phyloP scores from a whole-genome alignment of 2,113 vertebrate species.

The Silurus asotus region DNA sequence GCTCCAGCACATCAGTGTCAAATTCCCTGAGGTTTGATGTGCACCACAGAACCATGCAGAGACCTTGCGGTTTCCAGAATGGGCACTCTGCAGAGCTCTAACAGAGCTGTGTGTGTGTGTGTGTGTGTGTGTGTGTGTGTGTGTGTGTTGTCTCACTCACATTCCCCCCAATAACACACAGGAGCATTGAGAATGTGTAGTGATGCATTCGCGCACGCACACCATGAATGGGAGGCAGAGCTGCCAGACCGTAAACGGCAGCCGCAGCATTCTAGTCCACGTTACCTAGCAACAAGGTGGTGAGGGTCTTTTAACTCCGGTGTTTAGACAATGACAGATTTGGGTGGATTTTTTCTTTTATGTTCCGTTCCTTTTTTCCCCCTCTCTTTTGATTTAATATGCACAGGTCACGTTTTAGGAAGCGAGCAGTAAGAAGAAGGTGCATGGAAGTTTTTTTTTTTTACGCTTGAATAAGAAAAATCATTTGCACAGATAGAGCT shows the following conservation, averaged over 20 bases:
- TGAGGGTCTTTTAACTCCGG: constrained; percentile 68
- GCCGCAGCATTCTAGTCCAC: constrained; percentile 69
- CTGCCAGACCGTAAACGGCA: constrained; percentile 66
- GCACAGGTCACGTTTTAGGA: constrained; percentile 45
- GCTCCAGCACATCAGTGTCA: background rate
- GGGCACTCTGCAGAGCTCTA: background rate
- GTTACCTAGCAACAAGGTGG: constrained; percentile 80
- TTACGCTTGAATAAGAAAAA: constrained; percentile 15
- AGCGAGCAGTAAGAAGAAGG: background rate
- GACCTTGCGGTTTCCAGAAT: background rate
- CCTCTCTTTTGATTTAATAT: constrained; percentile 54
- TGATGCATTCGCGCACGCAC: constrained; percentile 25
- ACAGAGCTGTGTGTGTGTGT: background rate
- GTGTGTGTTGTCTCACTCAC: background rate
- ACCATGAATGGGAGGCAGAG: constrained; percentile 70
- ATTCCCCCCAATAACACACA: constrained; percentile 12
- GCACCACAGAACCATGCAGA: background rate
- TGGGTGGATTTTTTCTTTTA: constrained; percentile 33
- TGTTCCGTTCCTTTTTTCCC: constrained; percentile 56
- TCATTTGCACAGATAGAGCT: constrained; percentile 16
- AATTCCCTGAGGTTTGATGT: background rate
- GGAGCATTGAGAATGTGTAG: background rate
- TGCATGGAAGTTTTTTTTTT: background rate
- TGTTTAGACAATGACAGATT: constrained; percentile 71
- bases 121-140: background rate